A percentile compares a stretch with the other conserved stretches of the same genome.
Evolutionary conservation across 1,140 invertebrate genomes (phyloP).

Genomic region (Caenorhabditis brenneri): DNA sequence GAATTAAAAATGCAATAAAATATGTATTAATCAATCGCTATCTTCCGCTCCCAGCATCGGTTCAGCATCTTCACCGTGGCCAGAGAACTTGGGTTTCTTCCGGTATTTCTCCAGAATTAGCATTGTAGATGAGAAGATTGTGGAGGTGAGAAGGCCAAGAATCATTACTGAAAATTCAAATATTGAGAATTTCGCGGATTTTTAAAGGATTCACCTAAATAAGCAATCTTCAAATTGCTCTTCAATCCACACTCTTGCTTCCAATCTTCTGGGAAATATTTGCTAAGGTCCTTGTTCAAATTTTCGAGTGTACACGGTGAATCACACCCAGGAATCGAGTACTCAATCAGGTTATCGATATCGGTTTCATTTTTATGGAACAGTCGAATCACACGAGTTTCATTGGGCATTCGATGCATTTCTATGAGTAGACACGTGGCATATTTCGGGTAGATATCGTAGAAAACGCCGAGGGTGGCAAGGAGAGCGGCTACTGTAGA

Average conservation of each 20-base stretch:
- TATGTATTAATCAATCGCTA: not conserved
- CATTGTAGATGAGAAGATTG: not conserved
- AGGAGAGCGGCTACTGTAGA: slow-evolving; percentile 55
- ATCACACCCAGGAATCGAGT: slow-evolving; percentile 47
- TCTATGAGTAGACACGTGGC: slow-evolving; percentile 52
- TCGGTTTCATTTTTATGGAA: slow-evolving; percentile 56
- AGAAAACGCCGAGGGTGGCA: slow-evolving; percentile 52
- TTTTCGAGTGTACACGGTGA: slow-evolving; percentile 49
- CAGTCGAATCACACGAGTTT: slow-evolving; percentile 8
- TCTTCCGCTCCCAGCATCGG: not conserved
- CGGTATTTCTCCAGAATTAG: not conserved
- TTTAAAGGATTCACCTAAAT: not conserved
- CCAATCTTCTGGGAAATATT: slow-evolving; percentile 52
- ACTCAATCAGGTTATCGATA: slow-evolving; percentile 24
- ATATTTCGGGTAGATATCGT: slow-evolving; percentile 53
- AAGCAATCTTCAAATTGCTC: not conserved
- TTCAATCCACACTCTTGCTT: slow-evolving; percentile 47
- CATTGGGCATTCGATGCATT: slow-evolving; percentile 49
- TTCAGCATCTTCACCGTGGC: not conserved
- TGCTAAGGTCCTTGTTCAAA: not conserved
- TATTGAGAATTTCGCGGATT: not conserved
- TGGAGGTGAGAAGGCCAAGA: not conserved
- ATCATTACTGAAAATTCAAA: not conserved
- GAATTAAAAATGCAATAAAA: too few species aligned
- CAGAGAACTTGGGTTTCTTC: not conserved